Conservation (phyloP, 2,113 vertebrate genomes). For the Clarias gariepinus region DNA sequence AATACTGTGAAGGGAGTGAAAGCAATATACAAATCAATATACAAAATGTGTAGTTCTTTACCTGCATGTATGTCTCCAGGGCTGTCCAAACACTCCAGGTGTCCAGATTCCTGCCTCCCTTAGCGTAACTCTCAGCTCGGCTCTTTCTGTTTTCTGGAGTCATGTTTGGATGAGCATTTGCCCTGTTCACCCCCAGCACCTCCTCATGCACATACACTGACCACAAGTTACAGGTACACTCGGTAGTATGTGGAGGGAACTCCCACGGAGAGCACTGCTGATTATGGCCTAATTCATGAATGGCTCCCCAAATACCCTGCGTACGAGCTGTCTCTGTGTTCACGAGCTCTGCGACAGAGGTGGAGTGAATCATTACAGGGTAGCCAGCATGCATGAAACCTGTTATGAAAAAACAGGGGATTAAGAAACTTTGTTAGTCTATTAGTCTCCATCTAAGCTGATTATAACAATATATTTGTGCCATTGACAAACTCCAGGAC, state of each 20-base stretch:
- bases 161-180: slow-evolving; percentile 58
- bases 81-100: slow-evolving; percentile 66
- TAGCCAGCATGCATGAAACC: slow-evolving; percentile 82
- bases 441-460: not conserved
- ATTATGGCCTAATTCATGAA: slow-evolving; percentile 80
- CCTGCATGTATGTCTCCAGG: slow-evolving; percentile 79
- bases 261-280: slow-evolving; percentile 77
- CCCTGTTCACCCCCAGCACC: slow-evolving; percentile 63
- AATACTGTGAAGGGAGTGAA: not conserved
- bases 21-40: not conserved
- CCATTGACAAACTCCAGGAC: slow-evolving; percentile 11
- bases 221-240: slow-evolving; percentile 84
- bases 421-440: not conserved
- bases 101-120: slow-evolving; percentile 55
- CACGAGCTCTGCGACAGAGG: slow-evolving; percentile 45
- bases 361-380: slow-evolving; percentile 66
- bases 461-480: not conserved
- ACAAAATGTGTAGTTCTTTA: slow-evolving; percentile 39
- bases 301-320: slow-evolving; percentile 61
- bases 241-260: slow-evolving; percentile 74
- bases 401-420: slow-evolving; percentile 34
- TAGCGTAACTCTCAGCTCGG: slow-evolving; percentile 47
- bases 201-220: slow-evolving; percentile 74
- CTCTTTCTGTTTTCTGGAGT: not conserved
- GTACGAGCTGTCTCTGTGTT: not conserved